These are phyloP conservation scores for Prinia subflava DNA, from an alignment of 2,113 vertebrate genomes.

Conservation along the genomic window DNA sequence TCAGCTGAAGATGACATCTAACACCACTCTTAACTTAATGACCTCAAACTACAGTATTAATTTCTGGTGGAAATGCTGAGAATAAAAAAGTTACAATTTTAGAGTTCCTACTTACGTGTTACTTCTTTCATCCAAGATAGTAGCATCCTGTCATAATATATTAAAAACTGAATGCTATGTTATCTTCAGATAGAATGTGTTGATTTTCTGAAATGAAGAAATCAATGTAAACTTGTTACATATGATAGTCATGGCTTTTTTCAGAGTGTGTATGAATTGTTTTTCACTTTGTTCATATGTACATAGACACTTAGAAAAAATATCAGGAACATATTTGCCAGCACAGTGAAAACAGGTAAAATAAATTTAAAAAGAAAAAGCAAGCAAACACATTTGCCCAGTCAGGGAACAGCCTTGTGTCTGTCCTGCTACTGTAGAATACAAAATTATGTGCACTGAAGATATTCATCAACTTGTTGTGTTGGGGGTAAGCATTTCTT, in stretches of 20 bases:
- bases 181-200: neutral
- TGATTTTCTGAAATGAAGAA: neutral
- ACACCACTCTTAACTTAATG: conserved; percentile 28
- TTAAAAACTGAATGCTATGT: neutral
- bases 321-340: neutral
- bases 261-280: neutral
- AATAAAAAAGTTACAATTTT: neutral
- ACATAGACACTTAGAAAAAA: neutral
- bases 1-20: conserved; percentile 38
- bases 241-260: neutral
- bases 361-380: neutral
- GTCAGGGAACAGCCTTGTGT: neutral
- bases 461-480: neutral
- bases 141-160: neutral
- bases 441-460: neutral
- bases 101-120: neutral
- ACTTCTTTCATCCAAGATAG: neutral
- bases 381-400: neutral
- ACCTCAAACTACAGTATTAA: neutral
- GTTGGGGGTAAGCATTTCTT: neutral
- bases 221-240: neutral
- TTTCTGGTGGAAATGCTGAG: conserved; percentile 19
- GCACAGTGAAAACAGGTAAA: neutral
- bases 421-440: neutral
- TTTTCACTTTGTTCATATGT: neutral